phyloP scores from a whole-genome alignment of 2,113 vertebrate genomes.

The Natator depressus region DNA sequence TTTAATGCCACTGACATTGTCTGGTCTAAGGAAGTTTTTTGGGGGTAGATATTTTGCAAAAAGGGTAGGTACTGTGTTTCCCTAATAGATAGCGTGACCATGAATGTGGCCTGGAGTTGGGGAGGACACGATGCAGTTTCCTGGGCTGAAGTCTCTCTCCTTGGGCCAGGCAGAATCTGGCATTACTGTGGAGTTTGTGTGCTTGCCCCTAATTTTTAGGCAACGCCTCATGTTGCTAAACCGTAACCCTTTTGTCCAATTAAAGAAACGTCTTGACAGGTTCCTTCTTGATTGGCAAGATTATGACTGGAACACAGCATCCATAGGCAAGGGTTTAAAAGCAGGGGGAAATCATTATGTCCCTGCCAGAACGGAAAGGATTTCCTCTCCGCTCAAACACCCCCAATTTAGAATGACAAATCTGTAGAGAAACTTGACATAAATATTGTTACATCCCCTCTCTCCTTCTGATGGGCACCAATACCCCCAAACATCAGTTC shows the following conservation, averaged over 20 bases:
- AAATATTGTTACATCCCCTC: not conserved
- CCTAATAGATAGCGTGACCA: not conserved
- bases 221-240: not conserved
- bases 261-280: not conserved
- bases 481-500: not conserved
- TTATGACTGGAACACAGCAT: not conserved
- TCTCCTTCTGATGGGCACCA: not conserved
- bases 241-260: not conserved
- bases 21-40: not conserved
- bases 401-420: not conserved
- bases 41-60: not conserved
- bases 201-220: not conserved
- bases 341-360: not conserved
- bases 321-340: not conserved
- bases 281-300: not conserved
- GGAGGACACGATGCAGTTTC: not conserved
- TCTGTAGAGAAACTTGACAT: not conserved
- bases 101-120: not conserved
- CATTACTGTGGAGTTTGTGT: not conserved
- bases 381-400: not conserved
- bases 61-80: not conserved
- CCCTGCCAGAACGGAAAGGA: not conserved
- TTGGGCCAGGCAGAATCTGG: not conserved
- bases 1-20: not conserved
- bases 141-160: not conserved